A percentile compares a stretch with the other conserved stretches of the same genome.
These are phyloP conservation scores for Drosophila yooni DNA, from an alignment of 2,888 invertebrate genomes.

Conservation along the genomic window DNA sequence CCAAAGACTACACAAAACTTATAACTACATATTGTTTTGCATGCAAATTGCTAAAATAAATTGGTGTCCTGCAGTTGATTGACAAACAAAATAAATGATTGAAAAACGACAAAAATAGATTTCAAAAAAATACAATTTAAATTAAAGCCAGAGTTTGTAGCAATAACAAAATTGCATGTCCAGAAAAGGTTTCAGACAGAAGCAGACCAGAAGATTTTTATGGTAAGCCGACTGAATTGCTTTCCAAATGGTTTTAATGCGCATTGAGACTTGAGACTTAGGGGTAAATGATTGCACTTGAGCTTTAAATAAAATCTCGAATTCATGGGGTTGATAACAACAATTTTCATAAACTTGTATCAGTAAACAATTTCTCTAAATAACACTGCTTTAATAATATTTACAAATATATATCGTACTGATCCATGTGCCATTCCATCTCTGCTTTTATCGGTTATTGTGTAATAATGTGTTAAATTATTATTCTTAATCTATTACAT, in stretches of 20 bases:
- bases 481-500: neutral
- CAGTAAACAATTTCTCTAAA: neutral
- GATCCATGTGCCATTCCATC: neutral
- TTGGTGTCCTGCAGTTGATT: conserved; percentile 40
- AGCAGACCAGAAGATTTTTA: conserved; percentile 20
- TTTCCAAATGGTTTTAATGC: conserved; percentile 11
- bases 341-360: neutral
- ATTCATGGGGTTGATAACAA: neutral
- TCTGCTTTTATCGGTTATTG: neutral
- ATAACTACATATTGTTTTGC: conserved; percentile 51
- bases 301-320: neutral
- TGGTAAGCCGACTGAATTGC: conserved; percentile 12
- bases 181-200: conserved; percentile 1
- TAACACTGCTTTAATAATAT: neutral
- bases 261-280: conserved; percentile 4
- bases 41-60: conserved; percentile 68
- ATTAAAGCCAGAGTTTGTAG: neutral
- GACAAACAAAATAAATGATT: conserved; percentile 11
- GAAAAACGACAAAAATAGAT: conserved; percentile 4
- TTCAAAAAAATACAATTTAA: conserved; percentile 10
- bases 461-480: neutral
- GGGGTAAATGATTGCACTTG: conserved; percentile 29
- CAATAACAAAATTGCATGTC: neutral
- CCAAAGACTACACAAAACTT: conserved; percentile 10
- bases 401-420: neutral